Evolutionary conservation across 2,113 vertebrate genomes (phyloP).

Genomic region (Podiceps cristatus): DNA sequence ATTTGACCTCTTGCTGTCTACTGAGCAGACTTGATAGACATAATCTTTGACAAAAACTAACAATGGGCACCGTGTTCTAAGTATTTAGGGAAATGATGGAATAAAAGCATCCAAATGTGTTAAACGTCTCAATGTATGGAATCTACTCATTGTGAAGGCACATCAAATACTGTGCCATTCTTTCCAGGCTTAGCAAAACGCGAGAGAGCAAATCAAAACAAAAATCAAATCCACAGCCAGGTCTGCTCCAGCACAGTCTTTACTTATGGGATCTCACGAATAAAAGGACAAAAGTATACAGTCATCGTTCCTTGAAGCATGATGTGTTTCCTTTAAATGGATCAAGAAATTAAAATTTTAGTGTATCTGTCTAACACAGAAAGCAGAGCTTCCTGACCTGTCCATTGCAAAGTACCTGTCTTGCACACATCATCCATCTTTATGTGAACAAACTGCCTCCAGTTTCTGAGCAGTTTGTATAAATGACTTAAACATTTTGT

Average conservation of each 20-base stretch:
- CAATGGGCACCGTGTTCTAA: neutral
- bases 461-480: neutral
- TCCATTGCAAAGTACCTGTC: neutral
- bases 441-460: neutral
- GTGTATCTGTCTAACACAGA: neutral
- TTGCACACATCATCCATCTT: conserved; percentile 18
- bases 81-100: neutral
- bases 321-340: neutral
- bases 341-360: conserved; percentile 11
- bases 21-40: neutral
- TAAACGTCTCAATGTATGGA: neutral
- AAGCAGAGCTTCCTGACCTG: conserved; percentile 26
- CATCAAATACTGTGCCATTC: neutral
- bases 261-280: accelerated
- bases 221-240: neutral
- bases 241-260: neutral
- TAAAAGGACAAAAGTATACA: neutral
- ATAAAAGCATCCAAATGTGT: neutral
- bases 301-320: neutral
- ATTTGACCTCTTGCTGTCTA: neutral
- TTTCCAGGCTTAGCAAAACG: neutral
- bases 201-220: neutral
- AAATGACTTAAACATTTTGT: neutral
- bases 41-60: neutral
- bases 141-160: neutral